A percentile compares a stretch with the other conserved stretches of the same genome.
Conservation (phyloP, 2,888 invertebrate genomes). For the Furcula furcula region DNA sequence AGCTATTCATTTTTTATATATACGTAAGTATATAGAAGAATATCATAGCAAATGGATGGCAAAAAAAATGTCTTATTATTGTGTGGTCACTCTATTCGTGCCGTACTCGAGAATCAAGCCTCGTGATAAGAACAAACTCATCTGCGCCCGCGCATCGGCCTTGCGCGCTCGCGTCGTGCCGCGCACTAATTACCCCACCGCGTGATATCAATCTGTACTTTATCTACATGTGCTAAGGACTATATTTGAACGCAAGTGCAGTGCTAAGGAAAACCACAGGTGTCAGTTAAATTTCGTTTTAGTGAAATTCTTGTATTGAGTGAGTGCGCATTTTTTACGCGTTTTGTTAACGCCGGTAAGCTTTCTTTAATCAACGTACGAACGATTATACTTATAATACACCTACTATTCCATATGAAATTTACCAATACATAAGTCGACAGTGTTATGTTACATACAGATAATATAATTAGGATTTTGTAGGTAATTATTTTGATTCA, state of each 20-base stretch:
- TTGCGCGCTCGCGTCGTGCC: slow-evolving; percentile 55
- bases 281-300: slow-evolving; percentile 17
- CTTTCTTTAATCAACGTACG: slow-evolving; percentile 17
- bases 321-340: slow-evolving; percentile 8
- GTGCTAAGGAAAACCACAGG: slow-evolving; percentile 19
- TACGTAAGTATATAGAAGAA: no score
- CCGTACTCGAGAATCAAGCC: slow-evolving; percentile 20
- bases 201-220: slow-evolving; percentile 10
- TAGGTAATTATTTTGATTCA: no score
- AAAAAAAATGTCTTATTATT: no score
- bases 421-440: no score
- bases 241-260: slow-evolving; percentile 20
- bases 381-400: slow-evolving; percentile 6
- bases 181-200: slow-evolving; percentile 5
- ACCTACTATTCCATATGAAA: neutral
- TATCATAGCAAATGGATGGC: no score
- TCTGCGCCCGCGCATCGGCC: slow-evolving; percentile 61
- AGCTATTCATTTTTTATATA: no score
- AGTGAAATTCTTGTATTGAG: slow-evolving; percentile 23
- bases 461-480: no score
- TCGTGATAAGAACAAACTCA: slow-evolving; percentile 66
- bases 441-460: neutral
- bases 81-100: slow-evolving; percentile 20
- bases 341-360: slow-evolving; percentile 16
- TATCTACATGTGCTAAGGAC: slow-evolving; percentile 13